A percentile compares a stretch with the other conserved stretches of the same genome.
These are phyloP conservation scores for Parazoanthus darwini DNA, from an alignment of 92 coral and sea anemone species.

Conservation along the genomic window DNA sequence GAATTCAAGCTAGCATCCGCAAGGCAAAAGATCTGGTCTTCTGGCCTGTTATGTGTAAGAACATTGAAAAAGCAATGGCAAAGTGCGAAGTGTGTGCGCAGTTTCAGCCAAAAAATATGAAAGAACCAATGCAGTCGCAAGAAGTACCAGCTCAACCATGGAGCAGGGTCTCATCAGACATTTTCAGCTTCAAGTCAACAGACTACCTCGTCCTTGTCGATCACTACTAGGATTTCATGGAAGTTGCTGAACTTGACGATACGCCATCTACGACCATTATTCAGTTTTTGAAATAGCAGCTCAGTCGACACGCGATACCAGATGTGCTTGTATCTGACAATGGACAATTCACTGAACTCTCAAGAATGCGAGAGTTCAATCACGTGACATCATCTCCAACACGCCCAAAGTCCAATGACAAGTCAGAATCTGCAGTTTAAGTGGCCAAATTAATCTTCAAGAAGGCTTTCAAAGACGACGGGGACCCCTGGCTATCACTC, in stretches of 20 bases:
- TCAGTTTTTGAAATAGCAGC: slow-evolving; percentile 52
- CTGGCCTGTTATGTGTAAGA: slow-evolving; percentile 63
- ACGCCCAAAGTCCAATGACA: background rate
- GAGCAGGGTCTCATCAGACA: slow-evolving; percentile 51
- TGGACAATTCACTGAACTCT: slow-evolving; percentile 42
- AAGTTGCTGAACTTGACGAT: background rate
- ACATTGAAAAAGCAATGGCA: slow-evolving; percentile 46
- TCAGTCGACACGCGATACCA: slow-evolving; percentile 53
- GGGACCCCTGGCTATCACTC: slow-evolving; percentile 57
- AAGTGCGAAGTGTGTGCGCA: slow-evolving; percentile 52
- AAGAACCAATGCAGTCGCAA: slow-evolving; percentile 57
- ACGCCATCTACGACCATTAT: slow-evolving; percentile 44
- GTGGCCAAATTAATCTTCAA: slow-evolving; percentile 50
- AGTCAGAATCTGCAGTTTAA: slow-evolving; percentile 9
- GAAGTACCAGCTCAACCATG: slow-evolving; percentile 59
- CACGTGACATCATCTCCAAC: slow-evolving; percentile 37
- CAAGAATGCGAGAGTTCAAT: slow-evolving; percentile 41
- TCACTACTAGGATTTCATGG: slow-evolving; percentile 55
- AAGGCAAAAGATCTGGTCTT: slow-evolving; percentile 59
- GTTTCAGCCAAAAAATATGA: slow-evolving; percentile 40
- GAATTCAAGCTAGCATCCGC: slow-evolving; percentile 49
- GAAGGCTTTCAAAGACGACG: slow-evolving; percentile 54
- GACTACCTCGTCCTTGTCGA: slow-evolving; percentile 61
- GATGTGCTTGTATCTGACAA: background rate
- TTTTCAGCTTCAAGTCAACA: slow-evolving; percentile 41